Conservation (phyloP, 2,113 vertebrate genomes). For the cattle (Bos taurus) region DNA sequence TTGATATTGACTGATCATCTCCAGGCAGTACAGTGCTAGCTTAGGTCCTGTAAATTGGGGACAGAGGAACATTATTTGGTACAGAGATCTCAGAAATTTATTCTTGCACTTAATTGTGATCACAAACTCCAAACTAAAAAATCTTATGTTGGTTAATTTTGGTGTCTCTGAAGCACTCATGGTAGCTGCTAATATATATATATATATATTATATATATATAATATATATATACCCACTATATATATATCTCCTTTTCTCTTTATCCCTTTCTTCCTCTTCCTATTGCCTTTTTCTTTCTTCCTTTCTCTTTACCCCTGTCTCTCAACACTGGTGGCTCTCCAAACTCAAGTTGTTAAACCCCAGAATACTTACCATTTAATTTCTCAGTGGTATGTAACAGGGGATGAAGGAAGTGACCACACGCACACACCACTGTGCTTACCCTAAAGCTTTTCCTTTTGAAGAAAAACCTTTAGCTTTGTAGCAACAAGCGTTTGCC, state of each 20-base stretch:
- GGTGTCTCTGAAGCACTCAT: not conserved
- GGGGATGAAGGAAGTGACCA: not conserved
- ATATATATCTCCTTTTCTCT: not conserved
- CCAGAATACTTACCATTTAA: not conserved
- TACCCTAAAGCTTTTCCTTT: not conserved
- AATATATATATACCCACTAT: too few relatives aligned
- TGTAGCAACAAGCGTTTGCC: not conserved
- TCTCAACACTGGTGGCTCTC: not conserved
- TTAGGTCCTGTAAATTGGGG: not conserved
- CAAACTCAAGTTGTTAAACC: slow-evolving; percentile 14
- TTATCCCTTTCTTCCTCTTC: not conserved
- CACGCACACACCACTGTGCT: not conserved
- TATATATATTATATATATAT: too few relatives aligned
- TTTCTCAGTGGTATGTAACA: not conserved
- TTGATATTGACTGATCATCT: not conserved
- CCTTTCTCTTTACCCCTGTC: not conserved
- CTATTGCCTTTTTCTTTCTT: not conserved
- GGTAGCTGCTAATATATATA: not conserved
- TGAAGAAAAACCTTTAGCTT: not conserved
- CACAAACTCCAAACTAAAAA: slow-evolving; percentile 9
- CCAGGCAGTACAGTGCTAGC: not conserved
- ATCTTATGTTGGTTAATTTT: not conserved
- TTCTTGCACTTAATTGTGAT: not conserved
- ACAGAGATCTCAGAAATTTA: not conserved
- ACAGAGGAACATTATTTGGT: not conserved